Base-by-base conservation (phyloP, 2,888 invertebrate genomes). In the Disparrhopalites patrizii region DNA sequence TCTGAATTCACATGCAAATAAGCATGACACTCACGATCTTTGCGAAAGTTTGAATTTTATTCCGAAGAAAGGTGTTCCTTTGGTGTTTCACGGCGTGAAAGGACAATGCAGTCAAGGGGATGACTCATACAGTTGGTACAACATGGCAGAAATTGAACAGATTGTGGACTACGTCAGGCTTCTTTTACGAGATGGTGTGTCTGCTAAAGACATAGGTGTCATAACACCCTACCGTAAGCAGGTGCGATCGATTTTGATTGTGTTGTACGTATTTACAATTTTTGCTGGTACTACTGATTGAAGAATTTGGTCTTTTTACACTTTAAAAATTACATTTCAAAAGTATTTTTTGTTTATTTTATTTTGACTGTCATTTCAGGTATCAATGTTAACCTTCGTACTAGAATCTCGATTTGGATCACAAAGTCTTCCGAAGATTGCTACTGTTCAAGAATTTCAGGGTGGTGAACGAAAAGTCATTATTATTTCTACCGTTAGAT, bases 151-250 rank as follows among this genome's bases (percentile, higher is more conserved):
- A 82, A 89, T 88, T 0, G 81, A 85, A 79, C 78, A 84, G 77
- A 84, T 86, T 1, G 83, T 86, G 69, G 80, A 82, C 61, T 88
- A 88, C 76, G 77, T 88, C 13, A 81, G 84, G 72, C 81, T 86
- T 73, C 79, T 94, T 1, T 88, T 88, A 54, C 75, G 76, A 72
- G 81, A 82, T 58, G 85, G 85, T 27, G 76, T 92, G n/a, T 77
- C 77, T 1, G 80, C 84, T 1, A 83, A 85, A 58, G 88, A 92
- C 73, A 85, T 97, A 76, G 97, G 96, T 3, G 87, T 97, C 65
- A 90, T 97, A 68, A 90, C 95, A 15, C 96, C 96, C 0, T 97
- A 97, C 77, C 81, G 88, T 68, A 91, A 92, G 78, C 97, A 97
- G 85, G 93, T 92, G 78, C 8, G 8, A 10, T 36, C 8, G 13